phyloP scores from a whole-genome alignment of 2,797 vertebrate genomes.

The Sternarchorhynchus goeldii region DNA sequence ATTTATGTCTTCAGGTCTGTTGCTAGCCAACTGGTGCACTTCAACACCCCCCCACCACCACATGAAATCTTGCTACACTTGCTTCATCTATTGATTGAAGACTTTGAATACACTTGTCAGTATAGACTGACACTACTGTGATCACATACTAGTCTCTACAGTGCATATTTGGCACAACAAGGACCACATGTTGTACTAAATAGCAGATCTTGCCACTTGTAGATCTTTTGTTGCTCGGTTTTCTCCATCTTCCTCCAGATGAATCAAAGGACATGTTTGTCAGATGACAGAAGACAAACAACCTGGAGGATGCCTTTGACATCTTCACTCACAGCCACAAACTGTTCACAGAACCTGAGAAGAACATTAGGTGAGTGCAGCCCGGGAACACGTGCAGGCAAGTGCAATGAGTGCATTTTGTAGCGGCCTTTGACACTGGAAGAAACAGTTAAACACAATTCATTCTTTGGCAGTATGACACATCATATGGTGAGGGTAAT shows the following conservation, averaged over 20 bases:
- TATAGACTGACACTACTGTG: neutral
- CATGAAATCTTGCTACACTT: neutral
- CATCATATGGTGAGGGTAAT: conserved; percentile 47
- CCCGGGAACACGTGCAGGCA: conserved; percentile 33
- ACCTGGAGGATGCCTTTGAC: conserved; percentile 46
- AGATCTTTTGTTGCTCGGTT: neutral
- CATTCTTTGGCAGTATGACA: conserved; percentile 39
- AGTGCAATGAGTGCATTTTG: conserved; percentile 23
- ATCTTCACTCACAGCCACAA: conserved; percentile 36
- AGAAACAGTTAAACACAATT: conserved; percentile 42
- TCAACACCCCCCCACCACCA: neutral
- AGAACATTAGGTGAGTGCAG: conserved; percentile 15
- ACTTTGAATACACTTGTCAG: conserved; percentile 29
- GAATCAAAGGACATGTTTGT: conserved; percentile 25
- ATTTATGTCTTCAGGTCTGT: conserved; percentile 4
- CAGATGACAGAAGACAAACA: conserved; percentile 12
- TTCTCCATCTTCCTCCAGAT: conserved; percentile 25
- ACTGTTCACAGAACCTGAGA: conserved; percentile 32
- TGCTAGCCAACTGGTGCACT: neutral
- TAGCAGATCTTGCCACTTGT: conserved; percentile 26
- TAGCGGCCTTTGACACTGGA: neutral
- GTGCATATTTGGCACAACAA: conserved; percentile 28
- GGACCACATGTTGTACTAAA: conserved; percentile 23
- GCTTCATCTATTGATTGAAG: neutral
- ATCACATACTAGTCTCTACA: conserved; percentile 1